These are phyloP conservation scores for Sabellastarte sp. DNA, from an alignment of 2,888 invertebrate species.

Conservation along the genomic window DNA sequence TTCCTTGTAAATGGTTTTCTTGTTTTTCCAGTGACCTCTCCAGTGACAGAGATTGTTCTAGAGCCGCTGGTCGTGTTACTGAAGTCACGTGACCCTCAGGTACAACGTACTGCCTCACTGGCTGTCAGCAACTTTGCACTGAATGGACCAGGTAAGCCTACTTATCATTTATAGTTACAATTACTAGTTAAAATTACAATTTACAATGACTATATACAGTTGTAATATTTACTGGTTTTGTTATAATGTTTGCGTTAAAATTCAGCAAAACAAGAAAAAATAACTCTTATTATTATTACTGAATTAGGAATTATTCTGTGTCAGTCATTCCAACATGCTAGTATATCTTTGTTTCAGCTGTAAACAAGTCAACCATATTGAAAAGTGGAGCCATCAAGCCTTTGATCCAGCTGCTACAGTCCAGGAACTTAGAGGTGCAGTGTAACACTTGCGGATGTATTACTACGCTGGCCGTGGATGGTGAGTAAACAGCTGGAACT, in stretches of 20 bases:
- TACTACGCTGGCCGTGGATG: slow-evolving; percentile 44
- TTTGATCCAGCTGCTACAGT: slow-evolving; percentile 36
- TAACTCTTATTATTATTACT: too few species aligned
- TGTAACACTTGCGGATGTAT: slow-evolving; percentile 50
- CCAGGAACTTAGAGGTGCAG: slow-evolving; percentile 40
- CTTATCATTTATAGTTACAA: too few species aligned
- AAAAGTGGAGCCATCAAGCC: slow-evolving; percentile 34
- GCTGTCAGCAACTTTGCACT: slow-evolving; percentile 48
- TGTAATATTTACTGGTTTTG: too few species aligned
- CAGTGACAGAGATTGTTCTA: slow-evolving; percentile 16
- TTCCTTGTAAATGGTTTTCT: too few species aligned
- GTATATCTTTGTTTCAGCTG: too few species aligned
- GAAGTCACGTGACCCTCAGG: slow-evolving; percentile 33
- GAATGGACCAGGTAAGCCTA: slow-evolving; percentile 42
- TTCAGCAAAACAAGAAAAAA: too few species aligned
- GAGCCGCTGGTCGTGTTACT: slow-evolving; percentile 41
- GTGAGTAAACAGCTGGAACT: too few species aligned
- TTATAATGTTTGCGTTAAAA: too few species aligned
- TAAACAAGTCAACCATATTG: slow-evolving; percentile 29
- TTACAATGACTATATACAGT: too few species aligned
- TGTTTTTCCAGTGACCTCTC: background rate
- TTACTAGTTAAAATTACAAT: too few species aligned
- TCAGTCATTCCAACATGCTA: too few species aligned
- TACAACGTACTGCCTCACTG: slow-evolving; percentile 42
- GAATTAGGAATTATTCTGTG: too few species aligned